A percentile compares a stretch with the other conserved stretches of the same genome.
Evolutionary conservation across 2,888 invertebrate species (phyloP).

Genomic region (Nomada fabriciana): DNA sequence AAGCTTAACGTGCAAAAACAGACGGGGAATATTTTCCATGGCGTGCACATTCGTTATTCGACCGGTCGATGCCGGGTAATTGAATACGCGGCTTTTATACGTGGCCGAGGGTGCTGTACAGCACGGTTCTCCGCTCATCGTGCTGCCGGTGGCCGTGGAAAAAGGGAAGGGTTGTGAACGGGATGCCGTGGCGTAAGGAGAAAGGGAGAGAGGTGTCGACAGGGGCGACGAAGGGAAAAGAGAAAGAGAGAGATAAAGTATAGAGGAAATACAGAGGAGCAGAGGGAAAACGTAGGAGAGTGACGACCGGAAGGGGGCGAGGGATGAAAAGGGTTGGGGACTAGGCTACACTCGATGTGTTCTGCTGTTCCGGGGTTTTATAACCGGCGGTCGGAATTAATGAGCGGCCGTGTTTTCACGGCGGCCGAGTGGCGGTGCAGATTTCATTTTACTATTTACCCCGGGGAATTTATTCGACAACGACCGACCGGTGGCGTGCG

Average conservation of each 20-base stretch:
- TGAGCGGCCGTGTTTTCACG: conserved; percentile 78
- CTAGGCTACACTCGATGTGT: conserved; percentile 69
- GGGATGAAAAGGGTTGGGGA: conserved; percentile 51
- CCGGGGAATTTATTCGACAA: conserved; percentile 76
- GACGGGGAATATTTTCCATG: conserved; percentile 75
- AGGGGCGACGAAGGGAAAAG: neutral
- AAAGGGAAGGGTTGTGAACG: conserved; percentile 21
- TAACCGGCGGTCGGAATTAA: conserved; percentile 77
- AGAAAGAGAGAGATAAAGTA: neutral
- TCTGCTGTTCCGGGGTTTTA: conserved; percentile 74
- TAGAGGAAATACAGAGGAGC: no score
- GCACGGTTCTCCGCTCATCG: conserved; percentile 39
- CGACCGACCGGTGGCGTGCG: conserved; percentile 50
- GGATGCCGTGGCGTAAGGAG: conserved; percentile 9
- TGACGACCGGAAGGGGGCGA: conserved; percentile 20
- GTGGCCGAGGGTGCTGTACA: conserved; percentile 64
- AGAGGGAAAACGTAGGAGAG: neutral
- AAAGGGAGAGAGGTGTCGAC: neutral
- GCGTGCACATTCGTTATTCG: conserved; percentile 79
- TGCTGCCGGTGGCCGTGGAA: conserved; percentile 11
- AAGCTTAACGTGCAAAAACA: conserved; percentile 58
- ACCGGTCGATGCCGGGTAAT: conserved; percentile 78
- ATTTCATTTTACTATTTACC: conserved; percentile 80
- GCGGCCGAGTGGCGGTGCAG: conserved; percentile 74
- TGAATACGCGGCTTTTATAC: conserved; percentile 79